phyloP scores from a whole-genome alignment of 2,797 vertebrate genomes.

The Denticeps clupeoides region DNA sequence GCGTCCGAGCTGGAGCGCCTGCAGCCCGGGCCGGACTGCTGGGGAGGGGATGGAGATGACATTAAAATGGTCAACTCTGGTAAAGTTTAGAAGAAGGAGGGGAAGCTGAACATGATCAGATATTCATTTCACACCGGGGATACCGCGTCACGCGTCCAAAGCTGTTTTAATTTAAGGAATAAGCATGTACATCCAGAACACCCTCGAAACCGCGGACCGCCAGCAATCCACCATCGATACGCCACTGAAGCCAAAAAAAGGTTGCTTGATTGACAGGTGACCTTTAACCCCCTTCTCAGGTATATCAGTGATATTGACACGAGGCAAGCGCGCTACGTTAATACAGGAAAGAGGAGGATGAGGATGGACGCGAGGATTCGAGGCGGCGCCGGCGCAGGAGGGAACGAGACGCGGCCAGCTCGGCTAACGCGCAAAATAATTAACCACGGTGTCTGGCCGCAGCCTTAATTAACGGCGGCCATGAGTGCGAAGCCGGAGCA shows the following conservation, averaged over 20 bases:
- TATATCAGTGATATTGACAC: neutral
- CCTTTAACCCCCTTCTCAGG: neutral
- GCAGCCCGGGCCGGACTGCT: conserved; percentile 58
- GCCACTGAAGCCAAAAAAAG: too few species aligned
- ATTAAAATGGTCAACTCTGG: conserved; percentile 19
- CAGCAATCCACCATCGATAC: too few species aligned
- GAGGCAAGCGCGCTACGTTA: too few species aligned
- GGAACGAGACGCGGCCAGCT: conserved; percentile 33
- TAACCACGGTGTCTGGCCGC: conserved; percentile 35
- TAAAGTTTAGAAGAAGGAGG: neutral
- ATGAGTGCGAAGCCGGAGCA: conserved; percentile 25
- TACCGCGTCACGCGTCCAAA: too few species aligned
- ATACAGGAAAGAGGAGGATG: too few species aligned
- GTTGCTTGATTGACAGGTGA: neutral
- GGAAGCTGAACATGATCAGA: too few species aligned
- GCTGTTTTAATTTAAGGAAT: too few species aligned
- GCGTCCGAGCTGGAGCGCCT: conserved; percentile 79
- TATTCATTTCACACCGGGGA: too few species aligned
- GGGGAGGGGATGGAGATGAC: conserved; percentile 34
- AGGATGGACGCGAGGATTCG: too few species aligned
- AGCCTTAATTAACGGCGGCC: conserved; percentile 36
- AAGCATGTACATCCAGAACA: neutral
- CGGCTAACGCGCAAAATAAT: conserved; percentile 38
- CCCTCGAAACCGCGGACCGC: too few species aligned
- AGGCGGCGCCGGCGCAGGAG: conserved; percentile 11